Evolutionary conservation across 1,140 invertebrate genomes (phyloP), one percentile per base, ranked within the genome.

Genomic region (Heliconius melpomene): DNA sequence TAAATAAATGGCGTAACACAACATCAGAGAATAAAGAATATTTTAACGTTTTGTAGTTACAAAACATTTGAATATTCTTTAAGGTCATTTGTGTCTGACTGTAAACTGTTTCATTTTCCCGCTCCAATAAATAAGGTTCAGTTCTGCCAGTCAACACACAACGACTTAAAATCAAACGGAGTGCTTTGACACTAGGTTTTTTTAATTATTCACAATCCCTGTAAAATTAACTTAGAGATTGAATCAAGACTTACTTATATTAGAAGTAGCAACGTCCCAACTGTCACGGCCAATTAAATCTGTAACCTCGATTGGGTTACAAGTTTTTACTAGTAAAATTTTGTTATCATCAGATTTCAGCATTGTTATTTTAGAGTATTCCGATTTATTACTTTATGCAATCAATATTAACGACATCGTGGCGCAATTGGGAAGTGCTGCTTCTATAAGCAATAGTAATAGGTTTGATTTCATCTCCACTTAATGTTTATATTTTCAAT

Each of bases 371-470:
- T 29, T 26, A 66, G 60, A 66, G 26, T 29, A 66, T 66, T 66
- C 26, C 60, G n/a, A 66, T 66, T 66, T 66, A 66, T 66, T 66
- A 66, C 60, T 29, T 66, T 29, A 57, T 57, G 54, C 54, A 66
- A 66, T 66, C 60, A 66, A 66, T 29, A 26, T 66, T 29, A 29
- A 66, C 60, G 13, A 26, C 23, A 7, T 66, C 23, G 26, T 66
- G 60, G 26, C 26, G 54, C 26, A 66, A 66, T 66, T 66, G 13
- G 11, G 13, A 26, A 66, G 60, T 29, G 60, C 9, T 23, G 2
- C 11, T 29, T 66, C 1, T 66, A 29, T 13, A 66, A 23, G 60
- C 23, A 0, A 66, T 66, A 6, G n/a, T 29, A 26, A 26, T 26
- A 5, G 60, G 23, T 66, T 66, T 66, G 23, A 66, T 66, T 26